Evolutionary conservation across 2,113 vertebrate species (phyloP), one percentile per base, ranked within the genome.

Genomic region (Melospiza melodia): DNA sequence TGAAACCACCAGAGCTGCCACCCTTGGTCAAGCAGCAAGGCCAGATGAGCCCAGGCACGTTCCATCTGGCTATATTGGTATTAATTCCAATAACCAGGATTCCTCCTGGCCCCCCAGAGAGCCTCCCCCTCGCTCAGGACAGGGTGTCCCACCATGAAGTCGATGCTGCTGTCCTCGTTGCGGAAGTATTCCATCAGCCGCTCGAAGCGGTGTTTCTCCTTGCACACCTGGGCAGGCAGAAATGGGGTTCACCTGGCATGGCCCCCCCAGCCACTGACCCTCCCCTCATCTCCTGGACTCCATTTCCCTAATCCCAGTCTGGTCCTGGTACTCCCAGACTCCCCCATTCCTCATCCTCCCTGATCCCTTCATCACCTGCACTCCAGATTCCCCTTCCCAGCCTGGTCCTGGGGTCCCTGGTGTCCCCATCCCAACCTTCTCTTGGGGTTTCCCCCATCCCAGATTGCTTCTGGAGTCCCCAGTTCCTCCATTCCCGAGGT

Each of bases 161-260:
- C 99, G 3, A 99, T 99, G 98, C 99, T 99, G 97, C 98, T 99
- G 93, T 99, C 99, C 95, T 99, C 99, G 7, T 98, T 98, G 74
- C 98, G 98, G 97, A 99, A 99, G 30, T 99, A 99, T 27, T 99
- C 99, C 99, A 99, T 99, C 77, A 99, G 98, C 94, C 99, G 99
- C 98, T 99, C 99, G 43, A 99, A 99, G 67, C 99, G 99, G 84
- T 99, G 98, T 89, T 99, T 98, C 97, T 99, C 99, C 93, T 99
- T 99, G 94, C 99, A 99, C 52, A 99, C 99, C 99, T 99, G 93
- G 28, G 89, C 9, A 2, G 28, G 69, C 25, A 8, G 21, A 4
- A 2, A 3, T 0, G 3, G 52, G 51, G 35, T 84, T 28, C 68
- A 31, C 27, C 25, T 5, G n/a, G n/a, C 3, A 1, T 9, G 35